phyloP scores from a whole-genome alignment of 2,888 invertebrate species.

The Mesochorus sp. region DNA sequence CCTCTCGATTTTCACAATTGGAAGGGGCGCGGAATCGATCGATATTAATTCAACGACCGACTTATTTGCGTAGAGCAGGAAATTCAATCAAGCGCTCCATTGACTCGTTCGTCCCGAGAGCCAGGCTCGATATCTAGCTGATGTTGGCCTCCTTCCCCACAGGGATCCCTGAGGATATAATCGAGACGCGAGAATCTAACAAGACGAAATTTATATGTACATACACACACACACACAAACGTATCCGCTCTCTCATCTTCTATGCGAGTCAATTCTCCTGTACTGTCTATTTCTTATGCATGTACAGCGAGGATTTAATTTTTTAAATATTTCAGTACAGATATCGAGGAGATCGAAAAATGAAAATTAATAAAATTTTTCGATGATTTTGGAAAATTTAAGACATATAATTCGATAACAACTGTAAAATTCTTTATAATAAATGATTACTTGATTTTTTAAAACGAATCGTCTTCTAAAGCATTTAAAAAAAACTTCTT shows the following conservation, averaged over 20 bases:
- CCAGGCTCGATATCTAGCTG: conserved; percentile 12
- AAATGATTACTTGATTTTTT: no score
- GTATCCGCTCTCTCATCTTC: background rate
- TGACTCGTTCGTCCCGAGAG: conserved; percentile 55
- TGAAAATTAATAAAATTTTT: background rate
- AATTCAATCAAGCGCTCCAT: conserved; percentile 68
- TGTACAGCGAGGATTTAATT: background rate
- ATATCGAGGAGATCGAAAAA: background rate
- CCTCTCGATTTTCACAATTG: conserved; percentile 21
- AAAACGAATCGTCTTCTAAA: no score
- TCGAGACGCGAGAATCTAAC: background rate
- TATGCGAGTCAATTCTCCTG: no score
- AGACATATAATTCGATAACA: no score
- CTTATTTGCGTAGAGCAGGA: conserved; percentile 63
- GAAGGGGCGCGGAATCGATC: conserved; percentile 53
- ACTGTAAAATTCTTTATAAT: no score
- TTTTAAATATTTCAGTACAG: background rate
- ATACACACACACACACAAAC: no score
- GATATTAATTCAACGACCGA: conserved; percentile 65
- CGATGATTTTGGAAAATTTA: no score
- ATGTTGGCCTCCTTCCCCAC: background rate
- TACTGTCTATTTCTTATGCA: background rate
- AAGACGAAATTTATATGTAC: conserved; percentile 6
- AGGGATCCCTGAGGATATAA: background rate
- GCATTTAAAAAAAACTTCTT: no score